Percentiles rank a stretch among this genome's conserved stretches.
Evolutionary conservation across 2,113 vertebrate genomes (phyloP).

Genomic region (Steatornis caripensis): DNA sequence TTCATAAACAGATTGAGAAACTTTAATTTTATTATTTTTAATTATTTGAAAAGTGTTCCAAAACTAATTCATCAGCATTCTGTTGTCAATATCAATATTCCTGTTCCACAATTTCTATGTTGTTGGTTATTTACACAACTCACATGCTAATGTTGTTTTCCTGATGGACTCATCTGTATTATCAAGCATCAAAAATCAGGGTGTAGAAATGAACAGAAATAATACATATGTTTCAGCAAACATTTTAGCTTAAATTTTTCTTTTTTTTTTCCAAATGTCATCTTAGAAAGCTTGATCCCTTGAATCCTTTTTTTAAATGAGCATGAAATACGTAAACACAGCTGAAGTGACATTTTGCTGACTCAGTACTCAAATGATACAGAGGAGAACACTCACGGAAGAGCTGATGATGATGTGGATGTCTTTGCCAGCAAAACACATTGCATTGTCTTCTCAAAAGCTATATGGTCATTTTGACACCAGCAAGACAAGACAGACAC

Average conservation of each 20-base stretch:
- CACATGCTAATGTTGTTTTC: background rate
- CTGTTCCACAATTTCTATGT: background rate
- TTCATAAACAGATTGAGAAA: background rate
- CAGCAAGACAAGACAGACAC: background rate
- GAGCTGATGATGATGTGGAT: background rate
- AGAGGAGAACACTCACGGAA: background rate
- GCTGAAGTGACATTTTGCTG: constrained; percentile 23
- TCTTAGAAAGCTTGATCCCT: background rate
- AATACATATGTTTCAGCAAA: background rate
- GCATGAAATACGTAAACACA: background rate
- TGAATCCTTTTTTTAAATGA: background rate
- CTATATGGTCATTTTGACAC: background rate
- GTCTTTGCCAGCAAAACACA: background rate
- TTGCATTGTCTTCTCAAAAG: constrained; percentile 11
- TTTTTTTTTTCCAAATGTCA: background rate
- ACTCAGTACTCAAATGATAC: background rate
- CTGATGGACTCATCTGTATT: background rate
- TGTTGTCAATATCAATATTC: background rate
- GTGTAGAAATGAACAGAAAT: background rate
- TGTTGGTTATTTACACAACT: background rate
- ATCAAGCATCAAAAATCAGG: background rate
- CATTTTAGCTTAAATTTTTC: background rate
- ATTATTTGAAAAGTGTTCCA: background rate
- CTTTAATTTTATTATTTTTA: background rate
- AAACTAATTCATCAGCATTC: background rate